Conservation (phyloP, 2,797 vertebrate genomes). For the Gastrophryne carolinensis region DNA sequence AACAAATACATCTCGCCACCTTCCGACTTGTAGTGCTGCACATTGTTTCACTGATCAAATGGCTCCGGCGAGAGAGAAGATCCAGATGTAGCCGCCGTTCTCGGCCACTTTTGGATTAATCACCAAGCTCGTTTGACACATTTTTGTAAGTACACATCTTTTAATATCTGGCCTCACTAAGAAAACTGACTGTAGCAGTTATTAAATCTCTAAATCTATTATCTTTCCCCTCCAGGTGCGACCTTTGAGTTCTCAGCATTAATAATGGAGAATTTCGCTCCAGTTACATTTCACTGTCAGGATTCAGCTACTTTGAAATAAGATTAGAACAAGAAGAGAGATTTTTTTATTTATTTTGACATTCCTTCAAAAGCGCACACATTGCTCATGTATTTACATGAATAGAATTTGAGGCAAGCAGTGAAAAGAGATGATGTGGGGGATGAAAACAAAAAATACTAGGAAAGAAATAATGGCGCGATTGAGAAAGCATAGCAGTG, state of each 20-base stretch:
- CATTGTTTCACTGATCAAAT: conserved; percentile 35
- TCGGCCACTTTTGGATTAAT: conserved; percentile 44
- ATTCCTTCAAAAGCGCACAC: conserved; percentile 28
- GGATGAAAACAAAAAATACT: background rate
- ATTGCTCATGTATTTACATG: conserved; percentile 27
- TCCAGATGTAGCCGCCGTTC: background rate
- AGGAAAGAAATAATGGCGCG: background rate
- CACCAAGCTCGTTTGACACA: conserved; percentile 44
- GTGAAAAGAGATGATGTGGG: background rate
- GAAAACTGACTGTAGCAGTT: conserved; percentile 51
- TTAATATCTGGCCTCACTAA: conserved; percentile 50
- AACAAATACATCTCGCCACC: background rate
- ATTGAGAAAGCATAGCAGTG: background rate
- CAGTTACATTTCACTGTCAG: conserved; percentile 50
- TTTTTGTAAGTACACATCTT: conserved; percentile 52
- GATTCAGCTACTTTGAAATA: conserved; percentile 49
- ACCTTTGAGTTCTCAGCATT: conserved; percentile 53
- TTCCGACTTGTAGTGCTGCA: background rate
- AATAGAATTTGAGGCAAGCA: background rate
- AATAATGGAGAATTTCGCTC: conserved; percentile 51
- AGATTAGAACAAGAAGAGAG: conserved; percentile 34
- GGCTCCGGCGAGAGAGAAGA: background rate
- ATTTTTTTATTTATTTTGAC: conserved; percentile 16
- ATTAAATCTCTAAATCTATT: conserved; percentile 55
- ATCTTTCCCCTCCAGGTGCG: conserved; percentile 49